Percentiles rank a stretch among this genome's conserved stretches.
Conservation (phyloP, 2,113 vertebrate species). For the Muscicapa adusta region DNA sequence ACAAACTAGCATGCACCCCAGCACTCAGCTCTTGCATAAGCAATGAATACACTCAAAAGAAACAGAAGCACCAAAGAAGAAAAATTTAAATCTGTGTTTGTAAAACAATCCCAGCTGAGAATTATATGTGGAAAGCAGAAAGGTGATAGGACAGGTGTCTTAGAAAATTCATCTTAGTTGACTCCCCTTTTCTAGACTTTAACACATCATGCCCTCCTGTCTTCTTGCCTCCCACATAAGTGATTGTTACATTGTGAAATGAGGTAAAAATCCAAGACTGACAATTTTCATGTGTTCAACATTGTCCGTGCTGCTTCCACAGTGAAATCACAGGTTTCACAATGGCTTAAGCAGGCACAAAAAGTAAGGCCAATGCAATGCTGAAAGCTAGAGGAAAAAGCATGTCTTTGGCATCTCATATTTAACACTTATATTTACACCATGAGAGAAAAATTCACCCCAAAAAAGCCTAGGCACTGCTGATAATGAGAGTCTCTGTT, state of each 20-base stretch:
- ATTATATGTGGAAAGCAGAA: neutral
- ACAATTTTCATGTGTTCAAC: neutral
- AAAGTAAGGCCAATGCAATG: neutral
- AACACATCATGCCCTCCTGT: neutral
- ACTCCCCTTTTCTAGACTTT: neutral
- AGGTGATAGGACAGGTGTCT: neutral
- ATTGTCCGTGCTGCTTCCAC: neutral
- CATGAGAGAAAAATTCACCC: conserved; percentile 24
- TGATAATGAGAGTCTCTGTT: conserved; percentile 39
- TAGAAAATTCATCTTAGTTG: neutral
- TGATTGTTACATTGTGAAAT: conserved; percentile 23
- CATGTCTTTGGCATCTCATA: neutral
- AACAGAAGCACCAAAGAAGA: neutral
- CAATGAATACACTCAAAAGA: neutral
- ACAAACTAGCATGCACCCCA: neutral
- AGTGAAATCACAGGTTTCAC: neutral
- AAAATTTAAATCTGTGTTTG: neutral
- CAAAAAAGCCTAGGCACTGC: neutral
- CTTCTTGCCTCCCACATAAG: conserved; percentile 34
- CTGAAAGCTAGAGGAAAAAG: neutral
- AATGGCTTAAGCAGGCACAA: fast-evolving
- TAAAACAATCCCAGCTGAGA: neutral
- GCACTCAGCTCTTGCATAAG: neutral
- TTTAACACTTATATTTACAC: conserved; percentile 47
- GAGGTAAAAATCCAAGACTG: conserved; percentile 43